A percentile compares a stretch with the other conserved stretches of the same genome.
These are phyloP conservation scores for Otolemur garnettii DNA, from an alignment of 2,113 vertebrate species.

Conservation along the genomic window DNA sequence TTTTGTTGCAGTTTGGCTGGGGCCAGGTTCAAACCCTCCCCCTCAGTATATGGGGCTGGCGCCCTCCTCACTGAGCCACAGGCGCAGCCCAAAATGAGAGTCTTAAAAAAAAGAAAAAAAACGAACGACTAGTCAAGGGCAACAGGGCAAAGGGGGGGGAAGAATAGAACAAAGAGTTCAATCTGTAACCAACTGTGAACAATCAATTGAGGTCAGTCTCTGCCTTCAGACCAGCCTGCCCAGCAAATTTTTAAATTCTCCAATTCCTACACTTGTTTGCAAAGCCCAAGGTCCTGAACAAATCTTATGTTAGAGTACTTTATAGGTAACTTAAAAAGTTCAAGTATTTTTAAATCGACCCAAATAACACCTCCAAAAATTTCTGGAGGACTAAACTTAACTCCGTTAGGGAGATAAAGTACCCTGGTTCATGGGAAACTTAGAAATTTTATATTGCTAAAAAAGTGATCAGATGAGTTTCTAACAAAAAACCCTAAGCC, in stretches of 20 bases:
- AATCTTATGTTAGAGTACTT: background rate
- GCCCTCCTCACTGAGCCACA: too few relatives aligned
- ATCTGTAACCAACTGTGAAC: too few relatives aligned
- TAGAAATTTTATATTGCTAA: constrained; percentile 49
- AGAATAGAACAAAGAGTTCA: too few relatives aligned
- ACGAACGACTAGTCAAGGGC: too few relatives aligned
- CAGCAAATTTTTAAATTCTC: background rate
- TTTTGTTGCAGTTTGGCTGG: too few relatives aligned
- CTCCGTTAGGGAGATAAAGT: constrained; percentile 30
- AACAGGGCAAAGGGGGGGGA: too few relatives aligned
- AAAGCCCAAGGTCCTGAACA: background rate
- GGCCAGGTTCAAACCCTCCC: too few relatives aligned
- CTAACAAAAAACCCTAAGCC: background rate
- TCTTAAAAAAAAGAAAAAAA: too few relatives aligned
- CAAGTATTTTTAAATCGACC: background rate
- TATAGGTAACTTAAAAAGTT: background rate
- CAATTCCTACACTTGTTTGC: accelerated
- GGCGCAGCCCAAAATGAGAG: too few relatives aligned
- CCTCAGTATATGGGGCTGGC: too few relatives aligned
- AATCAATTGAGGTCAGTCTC: too few relatives aligned
- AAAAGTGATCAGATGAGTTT: background rate
- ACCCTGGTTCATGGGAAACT: background rate
- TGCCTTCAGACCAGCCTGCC: too few relatives aligned
- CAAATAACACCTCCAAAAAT: background rate
- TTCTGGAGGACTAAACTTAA: background rate